Evolutionary conservation across 2,888 invertebrate genomes (phyloP).

Genomic region (Mythimna albipuncta): DNA sequence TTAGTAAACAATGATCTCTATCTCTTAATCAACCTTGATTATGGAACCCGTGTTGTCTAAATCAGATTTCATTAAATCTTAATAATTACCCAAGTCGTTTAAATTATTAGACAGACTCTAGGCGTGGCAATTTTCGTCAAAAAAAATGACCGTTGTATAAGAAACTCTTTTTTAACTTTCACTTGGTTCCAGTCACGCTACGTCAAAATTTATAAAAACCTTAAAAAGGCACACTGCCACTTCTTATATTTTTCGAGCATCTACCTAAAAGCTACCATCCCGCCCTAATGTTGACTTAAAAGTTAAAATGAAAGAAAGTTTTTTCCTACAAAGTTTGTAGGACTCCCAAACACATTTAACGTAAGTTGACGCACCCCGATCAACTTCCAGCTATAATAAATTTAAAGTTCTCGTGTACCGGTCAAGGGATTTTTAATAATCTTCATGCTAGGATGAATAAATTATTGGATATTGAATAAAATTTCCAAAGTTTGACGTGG

Average conservation of each 20-base stretch:
- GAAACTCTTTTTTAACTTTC: background rate
- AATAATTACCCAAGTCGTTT: too few relatives aligned
- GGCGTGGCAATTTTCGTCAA: too few relatives aligned
- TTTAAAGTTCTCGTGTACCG: slow-evolving; percentile 73
- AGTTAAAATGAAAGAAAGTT: slow-evolving; percentile 67
- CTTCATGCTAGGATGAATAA: slow-evolving; percentile 67
- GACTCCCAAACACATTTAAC: slow-evolving; percentile 71
- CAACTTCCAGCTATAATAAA: slow-evolving; percentile 74
- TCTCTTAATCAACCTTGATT: too few relatives aligned
- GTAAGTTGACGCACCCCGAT: slow-evolving; percentile 72
- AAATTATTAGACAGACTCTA: too few relatives aligned
- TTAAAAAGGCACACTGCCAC: background rate
- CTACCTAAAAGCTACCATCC: slow-evolving; percentile 11
- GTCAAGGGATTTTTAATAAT: slow-evolving; percentile 75
- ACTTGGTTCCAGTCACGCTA: background rate
- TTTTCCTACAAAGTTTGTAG: slow-evolving; percentile 47
- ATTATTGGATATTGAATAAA: slow-evolving; percentile 68
- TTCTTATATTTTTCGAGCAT: slow-evolving; percentile 19
- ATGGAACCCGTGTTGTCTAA: too few relatives aligned
- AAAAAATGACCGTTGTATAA: background rate
- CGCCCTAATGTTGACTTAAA: slow-evolving; percentile 58
- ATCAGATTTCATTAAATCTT: too few relatives aligned
- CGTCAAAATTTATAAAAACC: slow-evolving; percentile 15
- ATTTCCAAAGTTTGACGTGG: slow-evolving; percentile 58
- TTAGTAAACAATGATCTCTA: too few relatives aligned